Percentiles rank a stretch among this genome's conserved stretches.
phyloP scores from a whole-genome alignment of 2,888 invertebrate species.

The Hecatera dysodea region DNA sequence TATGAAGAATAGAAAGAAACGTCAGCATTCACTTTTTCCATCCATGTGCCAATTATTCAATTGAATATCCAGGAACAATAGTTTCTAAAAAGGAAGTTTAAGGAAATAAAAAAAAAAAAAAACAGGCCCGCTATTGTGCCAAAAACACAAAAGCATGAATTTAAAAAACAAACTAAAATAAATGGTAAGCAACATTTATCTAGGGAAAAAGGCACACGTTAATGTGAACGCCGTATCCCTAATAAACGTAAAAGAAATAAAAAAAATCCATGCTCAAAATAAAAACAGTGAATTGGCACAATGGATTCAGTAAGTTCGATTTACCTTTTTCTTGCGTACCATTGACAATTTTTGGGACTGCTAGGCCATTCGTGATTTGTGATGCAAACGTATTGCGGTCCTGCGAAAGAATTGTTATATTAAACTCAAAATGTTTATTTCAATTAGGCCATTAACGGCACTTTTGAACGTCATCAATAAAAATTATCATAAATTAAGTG shows the following conservation, averaged over 20 bases:
- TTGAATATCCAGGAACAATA: constrained; percentile 43
- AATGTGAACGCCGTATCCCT: neutral
- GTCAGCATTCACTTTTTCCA: constrained; percentile 55
- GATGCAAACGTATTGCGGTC: constrained; percentile 94
- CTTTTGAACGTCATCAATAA: too few species aligned
- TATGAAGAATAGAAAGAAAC: neutral
- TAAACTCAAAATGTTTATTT: too few species aligned
- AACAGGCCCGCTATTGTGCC: neutral
- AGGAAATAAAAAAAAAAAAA: neutral
- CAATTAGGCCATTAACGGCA: too few species aligned
- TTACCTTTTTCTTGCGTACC: constrained; percentile 79
- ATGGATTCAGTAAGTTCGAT: constrained; percentile 55
- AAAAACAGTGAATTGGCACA: constrained; percentile 55
- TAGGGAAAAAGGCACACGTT: constrained; percentile 11
- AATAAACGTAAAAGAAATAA: constrained; percentile 17
- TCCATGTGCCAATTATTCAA: constrained; percentile 62
- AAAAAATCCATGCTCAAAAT: neutral
- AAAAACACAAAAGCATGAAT: constrained; percentile 14
- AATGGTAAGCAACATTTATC: constrained; percentile 11
- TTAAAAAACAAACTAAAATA: neutral
- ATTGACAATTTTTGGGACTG: constrained; percentile 87
- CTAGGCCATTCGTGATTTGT: constrained; percentile 93
- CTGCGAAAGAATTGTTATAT: constrained; percentile 68
- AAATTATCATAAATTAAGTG: too few species aligned
- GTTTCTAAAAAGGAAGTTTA: neutral